Evolutionary conservation across 30 jellyfish, hydroid and myxozoan genomes (phyloP).

Genomic region (Aurelia sp.): DNA sequence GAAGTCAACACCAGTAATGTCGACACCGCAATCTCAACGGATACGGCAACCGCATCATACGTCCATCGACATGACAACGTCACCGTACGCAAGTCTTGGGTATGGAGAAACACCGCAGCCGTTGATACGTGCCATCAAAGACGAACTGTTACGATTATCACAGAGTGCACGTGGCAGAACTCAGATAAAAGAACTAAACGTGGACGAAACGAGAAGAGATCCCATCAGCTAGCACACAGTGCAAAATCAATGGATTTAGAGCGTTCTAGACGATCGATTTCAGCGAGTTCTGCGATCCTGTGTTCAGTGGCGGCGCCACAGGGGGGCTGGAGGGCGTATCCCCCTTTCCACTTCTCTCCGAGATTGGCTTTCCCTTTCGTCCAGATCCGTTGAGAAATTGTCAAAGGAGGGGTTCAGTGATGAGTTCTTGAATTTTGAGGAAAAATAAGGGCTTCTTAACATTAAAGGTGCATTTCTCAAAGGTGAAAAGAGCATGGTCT

Average conservation of each 20-base stretch:
- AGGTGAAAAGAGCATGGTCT: too few relatives aligned
- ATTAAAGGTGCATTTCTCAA: too few relatives aligned
- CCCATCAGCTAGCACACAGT: background rate
- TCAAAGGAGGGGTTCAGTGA: too few relatives aligned
- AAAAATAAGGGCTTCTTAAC: too few relatives aligned
- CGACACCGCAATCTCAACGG: slow-evolving; percentile 19
- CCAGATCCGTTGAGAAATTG: too few relatives aligned
- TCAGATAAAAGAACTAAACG: slow-evolving; percentile 63
- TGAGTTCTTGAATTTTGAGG: too few relatives aligned
- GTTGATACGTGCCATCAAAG: slow-evolving; percentile 91
- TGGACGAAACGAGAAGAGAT: background rate
- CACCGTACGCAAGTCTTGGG: slow-evolving; percentile 30
- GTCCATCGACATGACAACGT: slow-evolving; percentile 71
- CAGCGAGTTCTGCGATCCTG: background rate
- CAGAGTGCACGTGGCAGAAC: slow-evolving; percentile 72
- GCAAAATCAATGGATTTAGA: background rate
- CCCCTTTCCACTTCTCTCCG: too few relatives aligned
- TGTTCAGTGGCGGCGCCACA: too few relatives aligned
- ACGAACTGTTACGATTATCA: slow-evolving; percentile 83
- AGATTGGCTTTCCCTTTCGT: too few relatives aligned
- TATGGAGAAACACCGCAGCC: slow-evolving; percentile 85
- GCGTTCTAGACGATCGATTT: background rate
- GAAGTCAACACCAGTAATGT: slow-evolving; percentile 9
- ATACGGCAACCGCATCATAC: slow-evolving; percentile 66
- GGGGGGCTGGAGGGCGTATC: too few relatives aligned